phyloP scores from a whole-genome alignment of 2,888 invertebrate genomes.

The Clitarchus hookeri region DNA sequence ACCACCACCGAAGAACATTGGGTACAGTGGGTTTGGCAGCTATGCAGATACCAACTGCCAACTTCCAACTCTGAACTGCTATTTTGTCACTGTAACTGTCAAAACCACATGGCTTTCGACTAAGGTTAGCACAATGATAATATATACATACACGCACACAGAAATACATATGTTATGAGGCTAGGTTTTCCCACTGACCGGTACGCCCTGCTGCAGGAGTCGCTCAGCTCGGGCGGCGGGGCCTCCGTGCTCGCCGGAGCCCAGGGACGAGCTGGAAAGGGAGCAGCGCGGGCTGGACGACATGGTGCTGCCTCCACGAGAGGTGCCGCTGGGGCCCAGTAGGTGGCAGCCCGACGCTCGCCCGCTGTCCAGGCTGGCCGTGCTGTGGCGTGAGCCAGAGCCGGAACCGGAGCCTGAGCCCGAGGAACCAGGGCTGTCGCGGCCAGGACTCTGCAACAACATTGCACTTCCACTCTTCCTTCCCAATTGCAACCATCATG shows the following conservation, averaged over 20 bases:
- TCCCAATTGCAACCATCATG: background rate
- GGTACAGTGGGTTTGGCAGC: too few species aligned
- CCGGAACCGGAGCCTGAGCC: slow-evolving; percentile 75
- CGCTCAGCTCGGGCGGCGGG: slow-evolving; percentile 68
- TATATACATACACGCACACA: too few species aligned
- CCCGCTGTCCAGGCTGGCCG: slow-evolving; percentile 89
- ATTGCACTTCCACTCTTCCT: background rate
- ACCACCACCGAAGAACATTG: too few species aligned
- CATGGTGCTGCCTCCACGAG: slow-evolving; percentile 50
- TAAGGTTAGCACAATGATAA: too few species aligned
- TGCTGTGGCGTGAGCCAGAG: slow-evolving; percentile 86
- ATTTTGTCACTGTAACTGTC: too few species aligned
- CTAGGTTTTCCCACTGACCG: slow-evolving; percentile 58
- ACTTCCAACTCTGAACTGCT: too few species aligned
- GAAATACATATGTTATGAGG: background rate
- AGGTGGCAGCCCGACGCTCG: slow-evolving; percentile 78
- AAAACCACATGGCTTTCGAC: too few species aligned
- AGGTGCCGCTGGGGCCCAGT: slow-evolving; percentile 42
- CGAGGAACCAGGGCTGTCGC: slow-evolving; percentile 83
- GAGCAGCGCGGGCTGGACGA: slow-evolving; percentile 68
- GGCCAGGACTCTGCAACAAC: slow-evolving; percentile 82
- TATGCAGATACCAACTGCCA: too few species aligned
- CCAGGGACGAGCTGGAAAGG: slow-evolving; percentile 77
- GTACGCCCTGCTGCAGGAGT: slow-evolving; percentile 72
- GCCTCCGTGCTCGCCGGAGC: slow-evolving; percentile 64